Evolutionary conservation across 2,888 invertebrate genomes (phyloP).

Genomic region (Taphrorychus bicolor): DNA sequence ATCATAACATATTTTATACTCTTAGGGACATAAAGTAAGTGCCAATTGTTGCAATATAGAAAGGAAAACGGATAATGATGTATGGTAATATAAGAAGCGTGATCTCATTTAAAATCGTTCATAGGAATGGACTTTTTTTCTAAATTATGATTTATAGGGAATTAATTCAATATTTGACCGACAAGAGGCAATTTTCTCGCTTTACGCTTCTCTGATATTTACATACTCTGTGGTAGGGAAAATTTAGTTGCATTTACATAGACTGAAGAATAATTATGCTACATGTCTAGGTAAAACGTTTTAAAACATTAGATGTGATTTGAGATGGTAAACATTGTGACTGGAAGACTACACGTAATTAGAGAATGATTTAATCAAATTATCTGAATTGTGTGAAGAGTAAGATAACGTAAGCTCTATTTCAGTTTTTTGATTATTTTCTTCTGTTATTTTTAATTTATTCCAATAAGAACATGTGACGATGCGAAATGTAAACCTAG

Average conservation of each 20-base stretch:
- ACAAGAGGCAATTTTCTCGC: slow-evolving; percentile 3
- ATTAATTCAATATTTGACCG: slow-evolving; percentile 23
- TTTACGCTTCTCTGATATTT: slow-evolving; percentile 2
- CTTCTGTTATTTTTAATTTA: too few species aligned
- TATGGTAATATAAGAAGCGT: slow-evolving; percentile 50
- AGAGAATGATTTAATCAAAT: too few species aligned
- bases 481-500: too few species aligned
- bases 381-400: too few species aligned
- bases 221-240: not conserved
- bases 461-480: too few species aligned
- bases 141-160: slow-evolving; percentile 22
- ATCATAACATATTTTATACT: slow-evolving; percentile 1
- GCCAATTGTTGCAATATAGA: slow-evolving; percentile 40
- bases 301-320: too few species aligned
- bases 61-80: slow-evolving; percentile 52
- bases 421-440: too few species aligned
- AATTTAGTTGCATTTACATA: not conserved
- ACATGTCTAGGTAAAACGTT: too few species aligned
- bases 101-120: slow-evolving; percentile 43
- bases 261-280: too few species aligned
- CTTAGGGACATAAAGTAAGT: not conserved
- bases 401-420: too few species aligned
- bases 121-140: slow-evolving; percentile 9
- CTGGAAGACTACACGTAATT: too few species aligned
- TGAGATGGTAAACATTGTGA: too few species aligned